Base-by-base conservation (phyloP, 2,113 vertebrate genomes). In the Corythornis madagascariensis region DNA sequence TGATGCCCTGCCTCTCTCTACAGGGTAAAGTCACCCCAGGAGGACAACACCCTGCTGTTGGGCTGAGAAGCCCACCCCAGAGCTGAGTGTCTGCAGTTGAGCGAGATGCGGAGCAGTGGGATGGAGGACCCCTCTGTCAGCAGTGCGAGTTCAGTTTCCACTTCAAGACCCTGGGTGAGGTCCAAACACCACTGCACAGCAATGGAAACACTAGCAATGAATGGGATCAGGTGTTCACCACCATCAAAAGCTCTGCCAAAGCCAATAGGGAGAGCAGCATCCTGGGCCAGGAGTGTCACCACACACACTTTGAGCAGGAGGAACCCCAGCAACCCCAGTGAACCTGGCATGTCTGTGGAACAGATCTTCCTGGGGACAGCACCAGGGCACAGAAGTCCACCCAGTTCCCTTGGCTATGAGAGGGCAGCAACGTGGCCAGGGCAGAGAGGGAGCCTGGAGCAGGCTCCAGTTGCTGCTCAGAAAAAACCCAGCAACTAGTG, bases 151-250 rank as follows among this genome's bases (percentile, higher is more conserved):
- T 77, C 76, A 83, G 26, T 21, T 53, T 13, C 16, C 29, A 76
- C 19, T 0, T 0, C 15, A 61, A 87, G 38, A 45, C 24, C 10
- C 21, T 16, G 33, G 0, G 4, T 60, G 57, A 17, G 65, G 40
- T 18, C 19, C 55, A 50, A 64, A 56, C 19, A 43, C 25, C 48
- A 7, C 10, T 63, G 61, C 42, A 64, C 29, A 86, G 66, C 29
- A 69, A 61, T 3, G 8, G 57, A 76, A 18, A 17, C 10, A 77
- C 28, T 57, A 90, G 60, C 38, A 80, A 5, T 7, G 15, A 81
- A 52, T 7, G 13, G 25, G 21, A 78, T 56, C 53, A 56, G 64
- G 52, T 83, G 45, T 11, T 11, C n/a, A 56, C 12, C 7, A 66
- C 31, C 65, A 82, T 29, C 25, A 66, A 71, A 88, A 85, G 25